A percentile compares a stretch with the other conserved stretches of the same genome.
Evolutionary conservation across 2,888 invertebrate species (phyloP).

Genomic region (Morpho helenor): DNA sequence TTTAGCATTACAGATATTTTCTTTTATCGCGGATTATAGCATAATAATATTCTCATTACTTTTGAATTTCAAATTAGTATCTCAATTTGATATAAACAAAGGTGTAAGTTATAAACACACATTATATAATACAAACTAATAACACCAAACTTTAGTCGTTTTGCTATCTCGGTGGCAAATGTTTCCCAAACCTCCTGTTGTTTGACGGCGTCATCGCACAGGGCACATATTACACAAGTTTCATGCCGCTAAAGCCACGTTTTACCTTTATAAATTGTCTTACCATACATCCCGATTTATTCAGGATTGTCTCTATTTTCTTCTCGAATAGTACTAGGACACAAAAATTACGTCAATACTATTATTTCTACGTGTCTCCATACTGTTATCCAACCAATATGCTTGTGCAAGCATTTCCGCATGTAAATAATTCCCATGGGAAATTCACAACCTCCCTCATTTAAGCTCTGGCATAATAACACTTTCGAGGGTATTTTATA

Average conservation of each 20-base stretch:
- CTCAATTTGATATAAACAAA: background rate
- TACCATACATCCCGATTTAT: background rate
- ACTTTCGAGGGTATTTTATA: no score
- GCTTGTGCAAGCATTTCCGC: no score
- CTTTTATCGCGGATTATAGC: no score
- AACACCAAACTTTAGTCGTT: constrained; percentile 22
- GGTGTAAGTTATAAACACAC: constrained; percentile 13
- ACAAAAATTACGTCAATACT: background rate
- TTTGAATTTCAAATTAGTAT: background rate
- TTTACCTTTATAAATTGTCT: constrained; percentile 26
- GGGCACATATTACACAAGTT: constrained; percentile 35
- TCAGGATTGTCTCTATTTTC: constrained; percentile 5
- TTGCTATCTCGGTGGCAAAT: constrained; percentile 22
- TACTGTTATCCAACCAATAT: no score
- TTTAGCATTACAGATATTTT: no score
- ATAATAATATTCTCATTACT: no score
- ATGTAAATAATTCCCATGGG: no score
- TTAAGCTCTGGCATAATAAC: no score
- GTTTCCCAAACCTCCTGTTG: constrained; percentile 25
- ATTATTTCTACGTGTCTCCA: no score
- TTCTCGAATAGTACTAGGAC: background rate
- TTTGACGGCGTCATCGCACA: constrained; percentile 27
- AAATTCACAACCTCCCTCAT: no score
- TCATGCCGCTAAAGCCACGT: constrained; percentile 31
- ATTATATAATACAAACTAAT: constrained; percentile 12